Base-by-base conservation (phyloP, 2,888 invertebrate species). In the Anaspis maculata region DNA sequence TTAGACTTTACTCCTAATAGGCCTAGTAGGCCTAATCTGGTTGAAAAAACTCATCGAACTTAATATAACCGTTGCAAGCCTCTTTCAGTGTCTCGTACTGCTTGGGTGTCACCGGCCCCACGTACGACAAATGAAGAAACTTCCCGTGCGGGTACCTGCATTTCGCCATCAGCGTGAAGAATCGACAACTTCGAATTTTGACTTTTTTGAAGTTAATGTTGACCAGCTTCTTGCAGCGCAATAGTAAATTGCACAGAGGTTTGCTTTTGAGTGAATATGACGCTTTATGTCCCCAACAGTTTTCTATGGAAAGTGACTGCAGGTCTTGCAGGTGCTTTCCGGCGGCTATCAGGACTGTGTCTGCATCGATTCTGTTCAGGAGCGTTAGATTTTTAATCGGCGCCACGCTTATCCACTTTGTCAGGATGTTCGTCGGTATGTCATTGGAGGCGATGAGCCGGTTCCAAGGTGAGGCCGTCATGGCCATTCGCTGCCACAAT, bases 191-290 rank as follows among this genome's bases (percentile, higher is more conserved):
- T 5, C 39, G 34, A 21, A 39, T 35, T 19, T 30, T 22, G 13
- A 35, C 39, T 13, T 16, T 24, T n/a, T 35, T 30, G 30, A 39
- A 39, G 24, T 35, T 32, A n/a, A 39, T 35, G 9, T 35, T 29
- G 7, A 13, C 32, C 9, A 35, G 15, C n/a, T 35, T 35, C 15
- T 29, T 29, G 19, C 39, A 35, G n/a, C 32, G 28, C 2, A 13
- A 27, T 7, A 39, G 19, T 14, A 39, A 29, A 9, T 32, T 35
- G 11, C 39, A 35, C 11, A 39, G 39, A 13, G 13, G 13, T 2
- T 11, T 3, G 16, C 39, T 39, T 9, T 24, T 15, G 5, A 39
- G 15, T 12, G 21, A 16, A 7, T 13, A 4, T 26, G n/a, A 21
- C n/a, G 13, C 5, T 7, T 13, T 3, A 9, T 31, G 24, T 2